Evolutionary conservation across 1,140 invertebrate genomes (phyloP), one percentile per base, ranked within the genome.

Genomic region (Drosophila triauraria): DNA sequence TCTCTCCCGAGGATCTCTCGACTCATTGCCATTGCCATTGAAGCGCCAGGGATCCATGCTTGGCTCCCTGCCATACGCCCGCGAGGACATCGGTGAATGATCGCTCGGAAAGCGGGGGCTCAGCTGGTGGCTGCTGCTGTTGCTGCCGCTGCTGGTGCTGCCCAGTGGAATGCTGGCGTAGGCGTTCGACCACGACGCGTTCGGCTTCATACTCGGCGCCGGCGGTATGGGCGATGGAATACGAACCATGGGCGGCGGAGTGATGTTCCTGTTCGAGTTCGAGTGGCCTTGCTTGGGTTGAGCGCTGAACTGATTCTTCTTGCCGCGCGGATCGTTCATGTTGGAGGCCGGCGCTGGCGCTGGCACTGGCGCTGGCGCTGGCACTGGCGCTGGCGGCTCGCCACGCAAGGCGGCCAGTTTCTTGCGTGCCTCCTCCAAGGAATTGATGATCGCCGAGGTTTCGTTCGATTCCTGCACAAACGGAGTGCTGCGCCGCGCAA

Each of bases 361-460:
- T 7, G 25, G 8, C 27, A 1, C 13, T 4, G 1, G 17, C 13
- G 15, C 2, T 0, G 35, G 4, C 3, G 30, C 38, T 7, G 25
- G 8, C 27, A 1, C 13, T 4, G 1, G 17, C 13, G 15, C 2
- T 0, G 35, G 4, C 3, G 30, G 23, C 27, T 30, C 6, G 7
- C 25, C 50, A 3, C 63, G 42, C 17, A 88, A 27, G 0, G 72
- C 81, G 3, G 80, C 85, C 15, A 87, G 42, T 27, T 87, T 87
- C 20, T 83, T 87, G 32, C 84, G 84, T 3, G 85, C 84, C 62
- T 87, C 84, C 51, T 68, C 48, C 15, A 88, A 54, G 5, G 67
- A 56, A 12, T 23, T 48, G 10, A 12, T 15, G 4, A 4, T 44
- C 10, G 27, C 27, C 27, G 20, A 20, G 20, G 20, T 20, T 20